Conservation (phyloP, 2,113 vertebrate genomes). For the Tragulus kanchil region DNA sequence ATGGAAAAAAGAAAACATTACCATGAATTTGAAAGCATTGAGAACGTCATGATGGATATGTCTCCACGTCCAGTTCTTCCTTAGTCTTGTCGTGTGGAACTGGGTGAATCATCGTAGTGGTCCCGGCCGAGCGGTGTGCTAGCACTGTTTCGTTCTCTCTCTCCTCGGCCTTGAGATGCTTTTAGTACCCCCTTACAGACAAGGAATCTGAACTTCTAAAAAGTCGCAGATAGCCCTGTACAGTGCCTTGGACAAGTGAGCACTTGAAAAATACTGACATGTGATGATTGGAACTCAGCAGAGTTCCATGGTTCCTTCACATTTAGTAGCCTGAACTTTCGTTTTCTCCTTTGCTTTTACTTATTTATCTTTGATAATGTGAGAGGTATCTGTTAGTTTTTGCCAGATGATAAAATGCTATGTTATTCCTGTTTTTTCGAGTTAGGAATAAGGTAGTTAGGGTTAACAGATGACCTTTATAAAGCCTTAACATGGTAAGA, state of each 20-base stretch:
- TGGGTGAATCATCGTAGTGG: not conserved
- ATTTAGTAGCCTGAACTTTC: not conserved
- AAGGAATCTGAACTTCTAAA: constrained; percentile 49
- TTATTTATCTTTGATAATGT: not conserved
- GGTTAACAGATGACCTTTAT: constrained; percentile 35
- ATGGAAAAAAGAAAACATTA: not conserved
- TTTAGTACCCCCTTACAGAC: not conserved
- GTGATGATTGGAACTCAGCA: not conserved
- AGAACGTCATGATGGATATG: not conserved
- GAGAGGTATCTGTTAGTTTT: not conserved
- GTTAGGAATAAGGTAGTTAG: not conserved
- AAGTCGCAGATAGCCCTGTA: too few species aligned
- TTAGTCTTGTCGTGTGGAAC: constrained; percentile 39
- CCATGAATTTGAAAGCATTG: constrained; percentile 8
- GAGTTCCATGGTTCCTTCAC: not conserved
- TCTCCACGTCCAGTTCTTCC: not conserved
- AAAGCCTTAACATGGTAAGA: constrained; percentile 43
- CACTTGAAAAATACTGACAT: constrained; percentile 45
- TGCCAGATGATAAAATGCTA: not conserved
- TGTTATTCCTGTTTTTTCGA: constrained; percentile 18
- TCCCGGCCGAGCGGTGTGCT: too few species aligned
- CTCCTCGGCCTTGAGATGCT: constrained; percentile 25
- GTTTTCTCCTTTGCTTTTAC: constrained; percentile 63
- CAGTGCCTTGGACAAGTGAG: constrained; percentile 35
- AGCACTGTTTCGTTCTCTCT: too few species aligned